Evolutionary conservation across 2,113 vertebrate genomes (phyloP).

Genomic region (Cromileptes altivelis): DNA sequence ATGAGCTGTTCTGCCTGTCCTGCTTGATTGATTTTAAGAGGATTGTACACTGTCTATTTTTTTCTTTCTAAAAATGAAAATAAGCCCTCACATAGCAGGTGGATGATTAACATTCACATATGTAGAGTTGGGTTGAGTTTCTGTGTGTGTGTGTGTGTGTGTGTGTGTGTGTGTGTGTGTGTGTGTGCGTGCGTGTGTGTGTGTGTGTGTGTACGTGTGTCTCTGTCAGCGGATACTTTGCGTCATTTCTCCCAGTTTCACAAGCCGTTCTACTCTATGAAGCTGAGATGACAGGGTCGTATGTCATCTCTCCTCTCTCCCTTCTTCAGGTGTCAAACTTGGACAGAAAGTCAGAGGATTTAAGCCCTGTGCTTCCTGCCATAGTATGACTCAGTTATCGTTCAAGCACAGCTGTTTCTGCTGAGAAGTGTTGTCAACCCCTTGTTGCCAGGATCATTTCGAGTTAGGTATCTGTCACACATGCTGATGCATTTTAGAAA

Average conservation of each 20-base stretch:
- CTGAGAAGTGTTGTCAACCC: constrained; percentile 57
- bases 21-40: constrained; percentile 34
- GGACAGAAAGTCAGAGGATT: constrained; percentile 76
- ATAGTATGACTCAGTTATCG: constrained; percentile 66
- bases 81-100: constrained; percentile 30
- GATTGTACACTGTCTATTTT: constrained; percentile 15
- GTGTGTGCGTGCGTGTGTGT: too few relatives aligned
- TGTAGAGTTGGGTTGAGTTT: constrained; percentile 24
- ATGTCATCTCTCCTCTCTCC: constrained; percentile 56
- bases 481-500: constrained; percentile 48
- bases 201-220: constrained; percentile 11
- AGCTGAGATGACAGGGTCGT: constrained; percentile 69
- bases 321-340: constrained; percentile 70
- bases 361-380: constrained; percentile 54
- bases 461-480: constrained; percentile 64
- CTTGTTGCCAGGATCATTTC: constrained; percentile 66
- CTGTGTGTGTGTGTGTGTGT: constrained; percentile 10
- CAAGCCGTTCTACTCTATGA: constrained; percentile 23
- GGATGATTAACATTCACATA: constrained; percentile 23
- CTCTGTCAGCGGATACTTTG: constrained; percentile 47
- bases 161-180: neutral
- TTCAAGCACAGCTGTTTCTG: constrained; percentile 68
- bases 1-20: constrained; percentile 3
- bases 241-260: constrained; percentile 37
- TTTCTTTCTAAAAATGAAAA: constrained; percentile 20